Evolutionary conservation across 2,888 invertebrate species (phyloP).

Genomic region (Meteorus cinctellus): DNA sequence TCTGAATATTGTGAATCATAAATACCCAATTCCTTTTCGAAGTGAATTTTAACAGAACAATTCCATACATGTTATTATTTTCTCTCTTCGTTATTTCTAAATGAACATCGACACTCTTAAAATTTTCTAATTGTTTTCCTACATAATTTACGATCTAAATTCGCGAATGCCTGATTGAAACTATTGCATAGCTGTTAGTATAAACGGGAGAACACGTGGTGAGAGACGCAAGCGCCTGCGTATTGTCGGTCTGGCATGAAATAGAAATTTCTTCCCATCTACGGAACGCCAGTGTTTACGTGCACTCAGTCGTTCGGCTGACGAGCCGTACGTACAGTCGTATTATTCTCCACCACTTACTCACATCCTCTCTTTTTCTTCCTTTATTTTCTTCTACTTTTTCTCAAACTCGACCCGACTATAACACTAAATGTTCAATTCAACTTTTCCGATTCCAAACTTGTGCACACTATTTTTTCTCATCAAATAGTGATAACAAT

Average conservation of each 20-base stretch:
- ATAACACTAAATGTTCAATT: constrained; percentile 3
- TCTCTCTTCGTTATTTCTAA: too few relatives aligned
- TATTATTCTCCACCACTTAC: constrained; percentile 31
- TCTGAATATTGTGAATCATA: too few relatives aligned
- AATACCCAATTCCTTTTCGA: too few relatives aligned
- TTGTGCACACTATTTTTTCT: neutral
- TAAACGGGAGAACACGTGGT: constrained; percentile 53
- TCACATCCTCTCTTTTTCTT: constrained; percentile 1
- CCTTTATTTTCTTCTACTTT: neutral
- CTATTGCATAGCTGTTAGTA: constrained; percentile 1
- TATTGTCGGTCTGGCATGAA: constrained; percentile 57
- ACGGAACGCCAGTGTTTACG: constrained; percentile 53
- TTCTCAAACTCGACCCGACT: neutral
- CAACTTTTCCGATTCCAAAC: constrained; percentile 29
- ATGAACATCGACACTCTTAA: too few relatives aligned
- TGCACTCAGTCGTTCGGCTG: constrained; percentile 52
- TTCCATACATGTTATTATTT: too few relatives aligned
- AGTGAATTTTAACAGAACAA: too few relatives aligned
- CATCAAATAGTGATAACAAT: neutral
- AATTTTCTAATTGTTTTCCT: too few relatives aligned
- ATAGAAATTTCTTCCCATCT: constrained; percentile 56
- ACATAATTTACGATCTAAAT: too few relatives aligned
- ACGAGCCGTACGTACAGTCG: constrained; percentile 51
- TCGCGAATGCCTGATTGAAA: neutral
- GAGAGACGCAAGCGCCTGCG: constrained; percentile 67